These are phyloP conservation scores for Coracopsis vasa DNA, from an alignment of 2,113 vertebrate species.

Conservation along the genomic window DNA sequence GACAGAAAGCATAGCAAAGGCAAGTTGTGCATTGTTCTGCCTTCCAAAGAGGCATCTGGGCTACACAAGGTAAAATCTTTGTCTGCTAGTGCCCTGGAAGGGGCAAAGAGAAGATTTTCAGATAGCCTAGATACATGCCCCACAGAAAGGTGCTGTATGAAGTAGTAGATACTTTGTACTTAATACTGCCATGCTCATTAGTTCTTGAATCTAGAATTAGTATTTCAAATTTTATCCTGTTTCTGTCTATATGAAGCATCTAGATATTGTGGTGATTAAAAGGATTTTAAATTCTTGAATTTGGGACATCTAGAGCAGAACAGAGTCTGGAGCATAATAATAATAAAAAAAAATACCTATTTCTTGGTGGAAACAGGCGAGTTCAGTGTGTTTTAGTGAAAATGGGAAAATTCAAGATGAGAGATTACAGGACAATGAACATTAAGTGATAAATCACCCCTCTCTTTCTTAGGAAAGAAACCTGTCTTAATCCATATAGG, in stretches of 20 bases:
- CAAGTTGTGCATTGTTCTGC: background rate
- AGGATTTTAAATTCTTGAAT: background rate
- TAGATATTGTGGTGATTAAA: background rate
- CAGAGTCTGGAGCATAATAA: background rate
- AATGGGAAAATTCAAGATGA: constrained; percentile 28
- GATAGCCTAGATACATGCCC: background rate
- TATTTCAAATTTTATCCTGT: background rate
- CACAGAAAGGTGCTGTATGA: background rate
- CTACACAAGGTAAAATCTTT: background rate
- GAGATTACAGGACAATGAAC: constrained; percentile 38
- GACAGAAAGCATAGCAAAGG: background rate
- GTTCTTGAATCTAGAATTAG: background rate
- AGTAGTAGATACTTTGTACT: background rate
- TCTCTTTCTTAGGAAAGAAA: constrained; percentile 55
- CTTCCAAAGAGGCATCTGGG: background rate
- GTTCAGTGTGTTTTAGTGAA: constrained; percentile 7
- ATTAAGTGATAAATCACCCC: constrained; percentile 33
- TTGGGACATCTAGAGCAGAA: background rate
- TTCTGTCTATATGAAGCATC: background rate
- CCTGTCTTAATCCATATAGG: background rate
- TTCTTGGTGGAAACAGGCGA: background rate
- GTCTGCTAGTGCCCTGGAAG: background rate
- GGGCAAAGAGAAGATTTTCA: background rate
- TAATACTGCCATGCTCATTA: background rate
- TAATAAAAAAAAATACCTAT: background rate